These are phyloP conservation scores for Hydra vulgaris DNA, from an alignment of 30 jellyfish, hydroid and myxozoan genomes.

Conservation along the genomic window DNA sequence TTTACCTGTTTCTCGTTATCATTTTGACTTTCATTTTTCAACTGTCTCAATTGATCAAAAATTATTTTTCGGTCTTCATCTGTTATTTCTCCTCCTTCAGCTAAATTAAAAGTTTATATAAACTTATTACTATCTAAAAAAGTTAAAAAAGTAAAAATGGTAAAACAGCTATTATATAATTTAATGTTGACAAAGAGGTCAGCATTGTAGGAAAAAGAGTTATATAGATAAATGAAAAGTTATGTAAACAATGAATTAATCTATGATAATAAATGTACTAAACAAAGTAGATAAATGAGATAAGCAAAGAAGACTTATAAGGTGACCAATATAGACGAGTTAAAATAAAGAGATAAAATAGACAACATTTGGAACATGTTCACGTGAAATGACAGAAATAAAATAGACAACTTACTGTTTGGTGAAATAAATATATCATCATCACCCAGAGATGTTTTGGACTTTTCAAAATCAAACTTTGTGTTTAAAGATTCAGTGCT, in stretches of 20 bases:
- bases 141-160: not conserved
- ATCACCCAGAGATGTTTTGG: constrained; percentile 6
- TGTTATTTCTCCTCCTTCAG: not conserved
- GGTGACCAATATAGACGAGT: no score
- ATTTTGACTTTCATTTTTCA: not conserved
- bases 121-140: not conserved
- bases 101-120: not conserved
- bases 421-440: constrained; percentile 21
- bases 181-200: no score
- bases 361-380: no score
- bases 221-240: no score
- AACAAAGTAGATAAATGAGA: no score
- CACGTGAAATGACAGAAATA: no score
- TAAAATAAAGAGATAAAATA: not conserved
- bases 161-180: no score
- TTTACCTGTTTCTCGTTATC: not conserved
- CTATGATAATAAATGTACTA: no score
- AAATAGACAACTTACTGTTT: no score
- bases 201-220: no score
- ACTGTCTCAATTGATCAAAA: not conserved
- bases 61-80: not conserved
- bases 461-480: not conserved
- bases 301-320: no score
- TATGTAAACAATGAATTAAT: no score
- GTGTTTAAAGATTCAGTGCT: not conserved